phyloP scores from a whole-genome alignment of 1,140 invertebrate genomes.

The Drosophila pectinifera region DNA sequence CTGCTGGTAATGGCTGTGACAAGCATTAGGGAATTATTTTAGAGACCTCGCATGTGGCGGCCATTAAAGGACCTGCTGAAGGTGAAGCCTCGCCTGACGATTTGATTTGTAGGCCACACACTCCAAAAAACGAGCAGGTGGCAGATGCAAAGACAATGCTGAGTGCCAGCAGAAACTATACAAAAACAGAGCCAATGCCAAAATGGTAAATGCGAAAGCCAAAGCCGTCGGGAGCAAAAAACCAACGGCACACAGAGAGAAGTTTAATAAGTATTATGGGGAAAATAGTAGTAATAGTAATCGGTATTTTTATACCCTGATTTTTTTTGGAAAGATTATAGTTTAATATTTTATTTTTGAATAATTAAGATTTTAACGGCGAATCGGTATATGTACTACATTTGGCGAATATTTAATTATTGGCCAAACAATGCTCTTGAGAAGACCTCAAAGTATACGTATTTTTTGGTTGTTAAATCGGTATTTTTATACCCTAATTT shows the following conservation, averaged over 20 bases:
- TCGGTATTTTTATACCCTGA: too few species aligned
- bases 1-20: constrained; percentile 60
- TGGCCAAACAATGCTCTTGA: too few species aligned
- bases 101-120: constrained; percentile 59
- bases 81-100: constrained; percentile 47
- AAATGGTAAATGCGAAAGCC: constrained; percentile 33
- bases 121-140: constrained; percentile 10
- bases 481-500: too few species aligned
- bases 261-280: too few species aligned
- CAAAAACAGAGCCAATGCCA: constrained; percentile 40
- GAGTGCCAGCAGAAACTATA: constrained; percentile 11
- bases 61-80: constrained; percentile 62
- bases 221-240: constrained; percentile 67
- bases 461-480: too few species aligned
- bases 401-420: too few species aligned
- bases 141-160: constrained; percentile 20
- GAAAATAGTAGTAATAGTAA: too few species aligned
- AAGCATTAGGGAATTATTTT: constrained; percentile 63
- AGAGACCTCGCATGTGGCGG: constrained; percentile 56
- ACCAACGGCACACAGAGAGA: background rate
- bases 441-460: too few species aligned
- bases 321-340: too few species aligned
- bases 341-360: too few species aligned
- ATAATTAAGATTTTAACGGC: too few species aligned
- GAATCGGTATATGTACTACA: too few species aligned